Evolutionary conservation across 2,113 vertebrate genomes (phyloP).

Genomic region (Sebastes fasciatus): DNA sequence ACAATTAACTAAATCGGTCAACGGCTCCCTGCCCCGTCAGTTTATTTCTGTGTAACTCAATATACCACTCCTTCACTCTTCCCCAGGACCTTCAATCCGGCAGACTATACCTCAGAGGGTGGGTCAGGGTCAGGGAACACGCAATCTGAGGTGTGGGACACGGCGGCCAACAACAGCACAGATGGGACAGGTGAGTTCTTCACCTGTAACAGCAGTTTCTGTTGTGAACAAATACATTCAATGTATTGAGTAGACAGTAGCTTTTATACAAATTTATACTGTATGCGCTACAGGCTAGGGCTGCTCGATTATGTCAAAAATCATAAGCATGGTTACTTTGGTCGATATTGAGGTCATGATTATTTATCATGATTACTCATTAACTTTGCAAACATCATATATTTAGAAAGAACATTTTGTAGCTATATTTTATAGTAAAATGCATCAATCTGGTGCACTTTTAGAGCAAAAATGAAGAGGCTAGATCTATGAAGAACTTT

Average conservation of each 20-base stretch:
- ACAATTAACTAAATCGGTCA: not conserved
- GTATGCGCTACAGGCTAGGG: too few species aligned
- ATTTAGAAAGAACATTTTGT: too few species aligned
- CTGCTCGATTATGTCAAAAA: too few species aligned
- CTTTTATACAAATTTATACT: not conserved
- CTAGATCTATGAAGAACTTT: too few species aligned
- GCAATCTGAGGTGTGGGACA: slow-evolving; percentile 80
- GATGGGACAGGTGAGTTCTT: slow-evolving; percentile 80
- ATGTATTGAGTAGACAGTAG: not conserved
- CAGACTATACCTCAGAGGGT: slow-evolving; percentile 90
- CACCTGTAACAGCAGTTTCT: not conserved
- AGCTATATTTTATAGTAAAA: too few species aligned
- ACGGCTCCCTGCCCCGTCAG: not conserved
- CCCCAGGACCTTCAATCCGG: slow-evolving; percentile 94
- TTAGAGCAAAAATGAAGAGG: too few species aligned
- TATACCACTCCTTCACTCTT: slow-evolving; percentile 22
- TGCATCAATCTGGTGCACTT: too few species aligned
- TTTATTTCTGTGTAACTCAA: not conserved
- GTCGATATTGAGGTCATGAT: too few species aligned
- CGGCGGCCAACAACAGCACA: slow-evolving; percentile 76
- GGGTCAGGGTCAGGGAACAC: slow-evolving; percentile 72
- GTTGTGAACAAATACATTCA: not conserved
- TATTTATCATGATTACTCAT: too few species aligned
- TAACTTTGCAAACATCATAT: too few species aligned
- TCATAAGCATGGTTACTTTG: too few species aligned